Base-by-base conservation (phyloP, 2,797 vertebrate genomes). In the Oryzias sinensis region DNA sequence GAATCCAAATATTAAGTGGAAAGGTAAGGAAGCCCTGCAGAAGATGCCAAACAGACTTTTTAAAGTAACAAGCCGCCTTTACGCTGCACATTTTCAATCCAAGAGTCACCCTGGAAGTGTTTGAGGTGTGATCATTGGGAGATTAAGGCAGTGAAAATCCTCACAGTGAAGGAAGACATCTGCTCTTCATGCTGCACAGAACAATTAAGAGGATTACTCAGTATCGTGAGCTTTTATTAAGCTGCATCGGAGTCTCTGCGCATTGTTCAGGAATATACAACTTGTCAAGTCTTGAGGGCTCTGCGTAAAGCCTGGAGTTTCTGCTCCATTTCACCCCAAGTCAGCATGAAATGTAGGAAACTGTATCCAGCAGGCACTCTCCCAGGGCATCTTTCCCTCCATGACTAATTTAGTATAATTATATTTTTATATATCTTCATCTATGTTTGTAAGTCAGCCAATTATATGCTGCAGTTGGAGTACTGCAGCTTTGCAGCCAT, bases 261-360 rank as follows among this genome's bases (percentile, higher is more conserved):
- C 64, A 84, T 70, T 79, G 72, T 84, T 66, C 60, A 59, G 46
- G 64, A 67, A 75, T 74, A 53, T 53, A 62, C 50, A 81, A 72
- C 50, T 70, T 58, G 53, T 50, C n/a, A 17, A 44, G 58, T 62
- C 82, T 76, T 60, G 24, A 48, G 76, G 80, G 74, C 53, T 64
- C 44, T 57, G 64, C 62, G 62, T 43, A 53, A 59, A 69, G 74
- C 56, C 68, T 52, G 50, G 25, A 70, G 70, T 79, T 89, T 84
- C 72, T 86, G 88, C 86, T 89, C 84, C 80, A 89, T 76, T 89
- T 87, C 78, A 73, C 65, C 49, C 24, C 45, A 68, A 49, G 49
- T 6, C 46, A 57, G 60, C 40, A 68, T 65, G 45, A 79, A 64
- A 57, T 52, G 15, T 46, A 76, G 53, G 48, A 78, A 65, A 70